Evolutionary conservation across 2,797 vertebrate genomes (phyloP), one percentile per base, ranked within the genome.

Genomic region (Mormyrus proboscirostris): DNA sequence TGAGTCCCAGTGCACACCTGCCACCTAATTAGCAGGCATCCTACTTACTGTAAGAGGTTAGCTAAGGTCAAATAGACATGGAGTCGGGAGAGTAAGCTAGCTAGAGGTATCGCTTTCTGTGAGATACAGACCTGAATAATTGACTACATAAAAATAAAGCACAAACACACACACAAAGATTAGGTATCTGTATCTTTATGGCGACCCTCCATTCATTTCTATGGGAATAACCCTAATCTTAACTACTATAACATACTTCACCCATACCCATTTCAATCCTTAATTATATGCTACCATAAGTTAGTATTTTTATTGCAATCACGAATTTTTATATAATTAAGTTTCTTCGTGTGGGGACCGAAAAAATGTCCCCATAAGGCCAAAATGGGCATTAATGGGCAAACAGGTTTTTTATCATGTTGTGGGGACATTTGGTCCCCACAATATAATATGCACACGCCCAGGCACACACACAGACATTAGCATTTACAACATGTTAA

Each of bases 1-100:
- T 7, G 50, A 25, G 19, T 53, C 83, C 49, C 83, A 9, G 25
- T n/a, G n/a, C 49, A 85, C 47, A 50, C n/a, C 83, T 85, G 49
- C 22, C 83, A 51, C 83, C 83, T 51, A 85, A 85, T 85, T 85
- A 85, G 83, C 47, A 29, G 83, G n/a, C 84, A 86, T 86, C 84
- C 50, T 86, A 53, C 50, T 86, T 86, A 33, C 29, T 33, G 29
- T 33, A 25, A 55, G 12, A 25, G 49, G 50, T 53, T 25, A 29
- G 12, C 10, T 29, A 29, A 86, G 84, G 84, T 86, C 84, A 53
- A 86, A 12, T 19, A 25, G 83, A 14, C 49, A 25, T 2, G n/a
- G 76, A 86, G 22, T 51, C 14, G 33, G 50, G 22, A 50, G 84
- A 53, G 25, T 53, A 73, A 16, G 65, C 29, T 85, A 12, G 50